These are phyloP conservation scores for Benthosema pterotum DNA, from an alignment of 2,797 vertebrate species.

Conservation along the genomic window DNA sequence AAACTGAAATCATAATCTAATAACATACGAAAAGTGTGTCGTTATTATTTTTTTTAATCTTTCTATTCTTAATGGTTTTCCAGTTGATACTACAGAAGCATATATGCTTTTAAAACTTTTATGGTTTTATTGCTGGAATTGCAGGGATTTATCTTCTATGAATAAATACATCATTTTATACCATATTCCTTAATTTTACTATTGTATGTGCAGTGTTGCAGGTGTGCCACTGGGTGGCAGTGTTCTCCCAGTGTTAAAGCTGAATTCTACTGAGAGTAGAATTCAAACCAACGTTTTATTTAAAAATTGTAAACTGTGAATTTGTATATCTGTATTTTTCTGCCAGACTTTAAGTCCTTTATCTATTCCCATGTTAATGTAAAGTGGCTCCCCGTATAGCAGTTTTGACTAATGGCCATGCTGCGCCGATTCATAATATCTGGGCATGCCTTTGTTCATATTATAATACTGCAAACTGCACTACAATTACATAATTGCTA, in stretches of 20 bases:
- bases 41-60: too few relatives aligned
- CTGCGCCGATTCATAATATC: constrained; percentile 12
- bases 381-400: background rate
- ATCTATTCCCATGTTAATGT: constrained; percentile 11
- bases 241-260: constrained; percentile 29
- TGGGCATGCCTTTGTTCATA: constrained; percentile 48
- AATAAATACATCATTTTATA: background rate
- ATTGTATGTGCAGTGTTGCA: constrained; percentile 36
- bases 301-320: constrained; percentile 21
- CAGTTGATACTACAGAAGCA: too few relatives aligned
- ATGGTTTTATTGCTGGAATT: too few relatives aligned
- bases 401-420: constrained; percentile 12
- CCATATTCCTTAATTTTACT: background rate
- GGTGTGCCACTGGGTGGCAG: constrained; percentile 60
- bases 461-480: constrained; percentile 23
- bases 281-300: constrained; percentile 51
- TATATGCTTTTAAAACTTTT: too few relatives aligned
- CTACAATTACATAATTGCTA: constrained; percentile 12
- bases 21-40: too few relatives aligned
- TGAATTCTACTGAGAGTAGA: background rate
- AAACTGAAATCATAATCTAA: too few relatives aligned
- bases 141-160: too few relatives aligned
- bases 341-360: background rate
- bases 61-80: too few relatives aligned
- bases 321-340: constrained; percentile 26